phyloP scores from a whole-genome alignment of 1,140 invertebrate genomes.

The Anastatus disparis region DNA sequence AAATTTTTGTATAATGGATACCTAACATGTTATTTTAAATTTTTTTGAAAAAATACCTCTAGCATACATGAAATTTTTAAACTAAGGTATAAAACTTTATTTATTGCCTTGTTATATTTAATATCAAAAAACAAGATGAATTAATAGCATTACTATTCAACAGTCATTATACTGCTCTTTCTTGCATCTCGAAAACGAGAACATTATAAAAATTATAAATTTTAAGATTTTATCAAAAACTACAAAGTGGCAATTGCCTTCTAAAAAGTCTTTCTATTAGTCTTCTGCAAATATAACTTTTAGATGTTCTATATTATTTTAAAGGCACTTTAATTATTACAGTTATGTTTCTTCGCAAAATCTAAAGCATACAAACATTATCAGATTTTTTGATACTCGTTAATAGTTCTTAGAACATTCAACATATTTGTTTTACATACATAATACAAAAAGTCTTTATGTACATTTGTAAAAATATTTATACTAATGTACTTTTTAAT shows the following conservation, averaged over 20 bases:
- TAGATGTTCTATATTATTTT: background rate
- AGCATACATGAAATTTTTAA: slow-evolving; percentile 1
- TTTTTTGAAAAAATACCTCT: background rate
- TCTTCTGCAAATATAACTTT: slow-evolving; percentile 11
- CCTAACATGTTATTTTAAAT: background rate
- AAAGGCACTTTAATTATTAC: slow-evolving; percentile 30
- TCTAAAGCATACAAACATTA: slow-evolving; percentile 3
- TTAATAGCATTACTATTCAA: background rate
- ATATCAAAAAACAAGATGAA: slow-evolving; percentile 20
- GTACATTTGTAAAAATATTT: slow-evolving; percentile 33
- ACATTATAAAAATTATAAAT: slow-evolving; percentile 21
- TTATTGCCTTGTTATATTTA: slow-evolving; percentile 12
- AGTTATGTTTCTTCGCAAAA: background rate
- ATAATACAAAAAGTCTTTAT: slow-evolving; percentile 29
- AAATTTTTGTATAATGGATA: background rate
- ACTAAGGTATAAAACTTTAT: slow-evolving; percentile 16
- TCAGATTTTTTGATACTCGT: slow-evolving; percentile 6
- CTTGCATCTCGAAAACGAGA: background rate
- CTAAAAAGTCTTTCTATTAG: slow-evolving; percentile 20
- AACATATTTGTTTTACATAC: slow-evolving; percentile 18
- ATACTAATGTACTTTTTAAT: slow-evolving; percentile 20
- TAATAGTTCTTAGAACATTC: slow-evolving; percentile 8
- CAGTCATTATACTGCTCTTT: background rate
- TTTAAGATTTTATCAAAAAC: slow-evolving; percentile 16
- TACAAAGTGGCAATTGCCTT: slow-evolving; percentile 18